Evolutionary conservation across 2,797 vertebrate species (phyloP), one percentile per base, ranked within the genome.

Genomic region (Typhlichthys eigenmanni): DNA sequence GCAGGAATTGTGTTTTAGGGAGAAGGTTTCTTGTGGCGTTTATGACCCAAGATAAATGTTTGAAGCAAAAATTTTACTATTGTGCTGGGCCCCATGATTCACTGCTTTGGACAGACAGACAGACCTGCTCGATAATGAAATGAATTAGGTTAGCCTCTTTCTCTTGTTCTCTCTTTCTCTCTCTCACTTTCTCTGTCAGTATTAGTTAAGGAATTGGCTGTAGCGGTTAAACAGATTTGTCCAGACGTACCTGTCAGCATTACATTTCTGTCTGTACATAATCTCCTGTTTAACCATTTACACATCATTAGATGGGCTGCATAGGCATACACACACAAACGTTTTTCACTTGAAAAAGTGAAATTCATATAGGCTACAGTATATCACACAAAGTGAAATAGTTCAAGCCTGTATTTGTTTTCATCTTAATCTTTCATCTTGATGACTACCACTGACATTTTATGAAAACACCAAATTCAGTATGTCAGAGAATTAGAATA

Each of bases 81-180:
- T n/a, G 71, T 85, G 81, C 66, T 60, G 65, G 48, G 65, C 70
- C 45, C 67, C 58, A 65, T 70, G 78, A 80, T 75, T 82, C 71
- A 80, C 69, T 63, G 72, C 14, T 12, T 61, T 58, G 58, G 66
- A 57, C 55, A 56, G 69, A 62, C 55, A 64, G 69, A 64, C 38
- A 66, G 73, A 78, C 68, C 74, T 82, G 74, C 70, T 76, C 78
- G 66, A 60, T 76, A 80, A 82, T 60, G 65, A 50, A 76, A 66
- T 68, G 67, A 77, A 84, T 70, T 54, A 82, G 80, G 75, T 85
- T 77, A 83, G 61, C 24, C 48, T 47, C 64, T 57, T 65, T 59
- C 48, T 57, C 52, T 8, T 6, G 55, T 14, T 17, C 50, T 51
- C 57, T 59, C 43, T 69, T 53, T 16, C 46, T 68, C 51, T 58